Conservation (phyloP, 64 coral and sea anemone genomes). For the Montipora sp. region DNA sequence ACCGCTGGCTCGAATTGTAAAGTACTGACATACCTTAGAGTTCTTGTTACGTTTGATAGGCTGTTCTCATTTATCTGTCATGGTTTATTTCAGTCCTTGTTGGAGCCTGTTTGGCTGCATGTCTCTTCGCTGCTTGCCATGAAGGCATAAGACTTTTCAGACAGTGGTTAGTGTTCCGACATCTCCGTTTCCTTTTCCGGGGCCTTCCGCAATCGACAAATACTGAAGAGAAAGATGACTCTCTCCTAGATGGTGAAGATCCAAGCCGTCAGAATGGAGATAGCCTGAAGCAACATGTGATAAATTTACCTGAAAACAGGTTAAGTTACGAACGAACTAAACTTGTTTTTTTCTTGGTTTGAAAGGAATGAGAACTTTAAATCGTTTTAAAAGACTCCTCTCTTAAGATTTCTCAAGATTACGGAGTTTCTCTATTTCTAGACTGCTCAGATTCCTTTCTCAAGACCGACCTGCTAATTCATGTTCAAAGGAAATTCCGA, state of each 20-base stretch:
- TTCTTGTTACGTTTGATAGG: not conserved
- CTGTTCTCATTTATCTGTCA: not conserved
- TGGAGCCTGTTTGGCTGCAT: slow-evolving; percentile 12
- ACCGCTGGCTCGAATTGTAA: too few relatives aligned
- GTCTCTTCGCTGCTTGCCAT: not conserved
- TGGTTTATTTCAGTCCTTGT: slow-evolving; percentile 9
- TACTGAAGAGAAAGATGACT: not conserved
- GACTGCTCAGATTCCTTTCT: too few relatives aligned
- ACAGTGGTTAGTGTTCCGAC: slow-evolving; percentile 11
- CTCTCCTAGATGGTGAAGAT: not conserved
- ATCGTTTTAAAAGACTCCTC: too few relatives aligned
- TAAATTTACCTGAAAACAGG: not conserved
- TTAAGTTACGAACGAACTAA: not conserved
- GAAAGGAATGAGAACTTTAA: too few relatives aligned
- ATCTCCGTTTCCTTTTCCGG: not conserved
- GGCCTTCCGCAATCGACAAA: not conserved
- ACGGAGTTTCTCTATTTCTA: too few relatives aligned
- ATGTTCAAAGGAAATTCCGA: too few relatives aligned
- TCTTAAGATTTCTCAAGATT: too few relatives aligned
- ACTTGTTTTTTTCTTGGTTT: too few relatives aligned
- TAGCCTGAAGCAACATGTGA: not conserved
- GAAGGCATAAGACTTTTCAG: slow-evolving; percentile 37
- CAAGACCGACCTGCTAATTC: too few relatives aligned
- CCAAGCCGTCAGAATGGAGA: not conserved
- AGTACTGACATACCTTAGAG: too few relatives aligned